A percentile compares a stretch with the other conserved stretches of the same genome.
Conservation (phyloP, 2,888 invertebrate genomes). For the Exephanes ischioxanthus region DNA sequence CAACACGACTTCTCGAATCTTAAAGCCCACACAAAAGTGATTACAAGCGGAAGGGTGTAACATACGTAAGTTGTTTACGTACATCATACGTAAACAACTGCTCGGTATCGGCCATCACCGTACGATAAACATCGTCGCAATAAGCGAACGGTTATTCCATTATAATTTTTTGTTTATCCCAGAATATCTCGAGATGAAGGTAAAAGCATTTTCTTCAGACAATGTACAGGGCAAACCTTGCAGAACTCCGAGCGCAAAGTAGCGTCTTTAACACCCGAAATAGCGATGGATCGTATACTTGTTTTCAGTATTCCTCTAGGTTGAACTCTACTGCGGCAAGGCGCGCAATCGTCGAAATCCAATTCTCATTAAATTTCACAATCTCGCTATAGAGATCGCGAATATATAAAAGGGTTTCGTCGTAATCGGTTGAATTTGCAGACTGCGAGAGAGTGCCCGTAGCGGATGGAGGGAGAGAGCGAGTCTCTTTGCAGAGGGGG, state of each 20-base stretch:
- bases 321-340: neutral
- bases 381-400: constrained; percentile 33
- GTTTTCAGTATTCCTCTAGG: constrained; percentile 2
- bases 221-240: neutral
- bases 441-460: constrained; percentile 20
- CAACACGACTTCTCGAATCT: neutral
- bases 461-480: neutral
- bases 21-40: neutral
- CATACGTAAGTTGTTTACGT: too few species aligned
- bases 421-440: constrained; percentile 50
- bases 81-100: neutral
- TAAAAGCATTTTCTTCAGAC: neutral
- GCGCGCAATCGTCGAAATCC: constrained; percentile 25
- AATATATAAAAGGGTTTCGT: constrained; percentile 25
- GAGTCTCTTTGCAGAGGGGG: constrained; percentile 14
- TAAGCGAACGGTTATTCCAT: neutral
- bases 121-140: neutral
- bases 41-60: neutral
- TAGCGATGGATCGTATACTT: constrained; percentile 8
- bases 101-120: neutral
- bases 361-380: constrained; percentile 49
- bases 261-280: neutral
- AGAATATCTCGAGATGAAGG: neutral
- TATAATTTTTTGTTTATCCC: neutral
- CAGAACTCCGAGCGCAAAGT: neutral